Percentiles rank a stretch among this genome's conserved stretches.
These are phyloP conservation scores for Emydoidea blandingii DNA, from an alignment of 2,797 vertebrate species.

Conservation along the genomic window DNA sequence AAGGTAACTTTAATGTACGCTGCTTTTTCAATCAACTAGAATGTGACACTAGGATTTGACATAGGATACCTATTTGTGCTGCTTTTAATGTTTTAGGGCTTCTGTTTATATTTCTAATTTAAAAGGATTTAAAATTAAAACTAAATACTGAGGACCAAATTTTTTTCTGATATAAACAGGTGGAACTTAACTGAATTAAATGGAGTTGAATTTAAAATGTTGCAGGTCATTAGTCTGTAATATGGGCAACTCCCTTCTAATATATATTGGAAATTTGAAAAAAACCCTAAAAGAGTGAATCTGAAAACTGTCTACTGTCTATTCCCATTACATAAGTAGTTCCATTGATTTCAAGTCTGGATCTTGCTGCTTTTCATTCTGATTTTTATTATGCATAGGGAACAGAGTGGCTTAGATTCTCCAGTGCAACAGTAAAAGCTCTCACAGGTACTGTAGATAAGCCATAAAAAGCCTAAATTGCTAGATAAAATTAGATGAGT, in stretches of 20 bases:
- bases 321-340: not conserved
- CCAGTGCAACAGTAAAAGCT: not conserved
- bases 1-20: not conserved
- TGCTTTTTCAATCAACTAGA: not conserved
- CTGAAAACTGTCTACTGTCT: not conserved
- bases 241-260: not conserved
- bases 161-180: not conserved
- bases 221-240: too few relatives aligned
- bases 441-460: not conserved
- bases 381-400: not conserved
- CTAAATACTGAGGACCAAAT: not conserved
- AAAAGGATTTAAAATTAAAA: not conserved
- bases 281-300: not conserved
- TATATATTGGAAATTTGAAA: not conserved
- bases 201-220: too few relatives aligned
- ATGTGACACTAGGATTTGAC: not conserved
- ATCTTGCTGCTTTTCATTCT: not conserved
- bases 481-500: not conserved
- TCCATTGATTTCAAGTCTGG: not conserved
- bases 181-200: too few relatives aligned
- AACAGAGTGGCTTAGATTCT: not conserved
- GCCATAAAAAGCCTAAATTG: not conserved
- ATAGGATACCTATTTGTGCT: not conserved
- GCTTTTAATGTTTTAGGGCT: not conserved
- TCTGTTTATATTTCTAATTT: not conserved